Conservation (phyloP, 2,113 vertebrate genomes). For the Chlamydotis undulata region DNA sequence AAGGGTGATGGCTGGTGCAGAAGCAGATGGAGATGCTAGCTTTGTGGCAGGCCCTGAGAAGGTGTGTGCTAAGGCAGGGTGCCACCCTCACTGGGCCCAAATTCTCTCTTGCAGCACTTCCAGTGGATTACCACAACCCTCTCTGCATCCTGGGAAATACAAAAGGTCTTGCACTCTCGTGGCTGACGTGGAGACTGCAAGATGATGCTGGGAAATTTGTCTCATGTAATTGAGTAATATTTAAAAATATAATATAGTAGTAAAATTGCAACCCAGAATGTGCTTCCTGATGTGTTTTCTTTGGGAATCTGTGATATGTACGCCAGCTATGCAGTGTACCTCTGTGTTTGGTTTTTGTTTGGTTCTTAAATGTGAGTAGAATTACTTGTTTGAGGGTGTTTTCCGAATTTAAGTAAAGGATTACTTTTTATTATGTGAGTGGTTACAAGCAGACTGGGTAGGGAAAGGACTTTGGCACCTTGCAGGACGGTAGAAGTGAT, state of each 20-base stretch:
- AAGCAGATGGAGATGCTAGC: not conserved
- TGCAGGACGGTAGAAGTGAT: not conserved
- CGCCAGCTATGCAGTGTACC: not conserved
- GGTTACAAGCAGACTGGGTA: not conserved
- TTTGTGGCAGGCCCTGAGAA: not conserved
- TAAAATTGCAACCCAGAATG: not conserved
- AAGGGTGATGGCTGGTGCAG: not conserved
- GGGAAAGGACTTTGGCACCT: not conserved
- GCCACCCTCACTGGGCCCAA: rapidly evolving
- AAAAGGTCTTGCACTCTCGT: not conserved
- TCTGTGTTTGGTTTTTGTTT: not conserved
- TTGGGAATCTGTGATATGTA: rapidly evolving
- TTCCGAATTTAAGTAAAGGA: not conserved
- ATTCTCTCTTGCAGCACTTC: not conserved
- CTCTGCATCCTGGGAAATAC: not conserved
- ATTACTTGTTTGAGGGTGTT: not conserved
- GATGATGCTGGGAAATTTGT: not conserved
- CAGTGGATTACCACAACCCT: not conserved
- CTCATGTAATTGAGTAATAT: not conserved
- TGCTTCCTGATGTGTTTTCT: not conserved
- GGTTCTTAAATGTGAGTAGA: not conserved
- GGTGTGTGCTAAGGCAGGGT: not conserved
- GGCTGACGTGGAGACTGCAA: not conserved
- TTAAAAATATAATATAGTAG: not conserved
- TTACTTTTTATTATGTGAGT: not conserved